Conservation (phyloP, 2,113 vertebrate genomes). For the Gorilla gorilla region DNA sequence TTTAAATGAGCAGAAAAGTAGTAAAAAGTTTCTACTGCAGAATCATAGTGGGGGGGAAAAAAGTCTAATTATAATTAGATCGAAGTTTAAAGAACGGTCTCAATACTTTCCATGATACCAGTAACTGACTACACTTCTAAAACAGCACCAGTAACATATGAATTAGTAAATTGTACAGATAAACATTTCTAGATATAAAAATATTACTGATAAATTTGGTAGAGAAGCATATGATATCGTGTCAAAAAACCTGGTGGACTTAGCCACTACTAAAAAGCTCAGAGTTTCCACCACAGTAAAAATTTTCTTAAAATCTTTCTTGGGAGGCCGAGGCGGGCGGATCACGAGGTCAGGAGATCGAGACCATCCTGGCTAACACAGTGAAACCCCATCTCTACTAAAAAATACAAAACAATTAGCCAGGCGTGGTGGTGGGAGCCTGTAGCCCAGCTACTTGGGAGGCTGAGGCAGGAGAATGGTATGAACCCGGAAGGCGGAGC, state of each 20-base stretch:
- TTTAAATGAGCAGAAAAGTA: neutral
- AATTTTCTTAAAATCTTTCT: neutral
- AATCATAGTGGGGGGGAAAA: neutral
- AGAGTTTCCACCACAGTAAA: neutral
- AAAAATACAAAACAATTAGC: too few species aligned
- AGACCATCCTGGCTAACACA: too few species aligned
- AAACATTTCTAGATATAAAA: neutral
- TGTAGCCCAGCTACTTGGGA: too few species aligned
- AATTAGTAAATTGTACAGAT: neutral
- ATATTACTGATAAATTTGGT: neutral
- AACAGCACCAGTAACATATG: neutral
- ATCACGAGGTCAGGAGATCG: too few species aligned
- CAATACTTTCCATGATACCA: neutral
- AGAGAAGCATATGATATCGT: neutral
- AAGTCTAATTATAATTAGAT: neutral
- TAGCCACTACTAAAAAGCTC: neutral
- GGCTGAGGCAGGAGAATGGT: too few species aligned
- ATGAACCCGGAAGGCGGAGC: too few species aligned
- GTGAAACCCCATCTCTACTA: too few species aligned
- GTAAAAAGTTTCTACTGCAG: neutral
- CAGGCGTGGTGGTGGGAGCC: too few species aligned
- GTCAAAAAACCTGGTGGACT: neutral
- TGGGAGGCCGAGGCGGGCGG: too few species aligned
- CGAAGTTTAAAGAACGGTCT: neutral
- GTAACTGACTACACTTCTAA: neutral